phyloP scores from a whole-genome alignment of 2,888 invertebrate genomes.

The Nephrotoma guestfalica region DNA sequence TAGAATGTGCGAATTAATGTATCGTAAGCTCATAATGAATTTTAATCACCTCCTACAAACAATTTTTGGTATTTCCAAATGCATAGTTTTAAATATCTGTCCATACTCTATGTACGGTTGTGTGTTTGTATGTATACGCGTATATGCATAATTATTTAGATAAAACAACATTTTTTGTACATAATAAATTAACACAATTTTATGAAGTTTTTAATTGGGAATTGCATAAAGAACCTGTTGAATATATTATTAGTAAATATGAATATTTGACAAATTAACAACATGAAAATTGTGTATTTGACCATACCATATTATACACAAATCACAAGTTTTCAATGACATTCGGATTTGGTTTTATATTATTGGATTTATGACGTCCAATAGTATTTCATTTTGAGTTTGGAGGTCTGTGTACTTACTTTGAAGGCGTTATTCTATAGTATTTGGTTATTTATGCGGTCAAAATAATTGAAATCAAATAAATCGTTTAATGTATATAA shows the following conservation, averaged over 20 bases:
- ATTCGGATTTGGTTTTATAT: not conserved
- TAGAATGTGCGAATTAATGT: not conserved
- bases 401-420: not conserved
- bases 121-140: not conserved
- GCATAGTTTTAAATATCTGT: too few species aligned
- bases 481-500: not conserved
- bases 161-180: not conserved
- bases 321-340: not conserved
- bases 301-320: not conserved
- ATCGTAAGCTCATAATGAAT: not conserved
- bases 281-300: not conserved
- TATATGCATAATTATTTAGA: not conserved
- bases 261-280: not conserved
- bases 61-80: not conserved
- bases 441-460: not conserved
- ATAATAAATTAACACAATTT: not conserved
- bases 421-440: not conserved
- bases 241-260: not conserved
- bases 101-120: too few species aligned
- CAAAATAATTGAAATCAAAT: not conserved
- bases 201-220: not conserved
- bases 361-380: not conserved
- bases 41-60: not conserved
- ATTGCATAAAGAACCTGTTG: not conserved
- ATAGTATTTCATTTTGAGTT: not conserved